Percentiles rank a stretch among this genome's conserved stretches.
phyloP scores from a whole-genome alignment of 2,888 invertebrate genomes.

The Ectemnius cavifrons region DNA sequence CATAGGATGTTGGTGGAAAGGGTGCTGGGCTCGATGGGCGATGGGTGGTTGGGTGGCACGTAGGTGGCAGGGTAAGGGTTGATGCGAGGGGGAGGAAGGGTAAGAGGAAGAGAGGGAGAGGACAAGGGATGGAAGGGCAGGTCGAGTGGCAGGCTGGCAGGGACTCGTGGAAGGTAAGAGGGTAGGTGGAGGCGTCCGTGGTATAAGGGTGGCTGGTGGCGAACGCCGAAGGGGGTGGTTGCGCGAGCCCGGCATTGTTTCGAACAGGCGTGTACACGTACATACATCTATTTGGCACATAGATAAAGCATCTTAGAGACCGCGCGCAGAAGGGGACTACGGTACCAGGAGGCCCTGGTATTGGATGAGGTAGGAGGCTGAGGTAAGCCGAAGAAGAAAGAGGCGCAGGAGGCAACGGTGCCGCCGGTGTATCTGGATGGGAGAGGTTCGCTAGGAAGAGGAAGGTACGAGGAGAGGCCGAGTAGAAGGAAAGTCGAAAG shows the following conservation, averaged over 20 bases:
- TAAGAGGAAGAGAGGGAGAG: conserved; percentile 41
- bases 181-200: conserved; percentile 23
- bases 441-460: conserved; percentile 24
- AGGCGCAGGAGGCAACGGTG: conserved; percentile 20
- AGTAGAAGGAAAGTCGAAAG: conserved; percentile 33
- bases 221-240: conserved; percentile 55
- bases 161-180: conserved; percentile 44
- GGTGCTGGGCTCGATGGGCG: background rate
- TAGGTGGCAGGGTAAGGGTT: conserved; percentile 54
- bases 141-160: conserved; percentile 26
- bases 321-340: conserved; percentile 65
- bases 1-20: conserved; percentile 20
- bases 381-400: conserved; percentile 55
- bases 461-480: conserved; percentile 14
- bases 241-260: conserved; percentile 73
- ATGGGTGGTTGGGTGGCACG: conserved; percentile 39
- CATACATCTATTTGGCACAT: conserved; percentile 74
- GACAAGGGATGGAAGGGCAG: conserved; percentile 28
- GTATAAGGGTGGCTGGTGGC: conserved; percentile 53
- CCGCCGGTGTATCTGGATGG: background rate
- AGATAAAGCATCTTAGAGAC: conserved; percentile 73
- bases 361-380: conserved; percentile 55
- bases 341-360: conserved; percentile 37
- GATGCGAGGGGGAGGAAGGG: conserved; percentile 39
- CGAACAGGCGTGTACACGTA: conserved; percentile 71